phyloP scores from a whole-genome alignment of 2,888 invertebrate genomes.

The Eumerus sabulonum region DNA sequence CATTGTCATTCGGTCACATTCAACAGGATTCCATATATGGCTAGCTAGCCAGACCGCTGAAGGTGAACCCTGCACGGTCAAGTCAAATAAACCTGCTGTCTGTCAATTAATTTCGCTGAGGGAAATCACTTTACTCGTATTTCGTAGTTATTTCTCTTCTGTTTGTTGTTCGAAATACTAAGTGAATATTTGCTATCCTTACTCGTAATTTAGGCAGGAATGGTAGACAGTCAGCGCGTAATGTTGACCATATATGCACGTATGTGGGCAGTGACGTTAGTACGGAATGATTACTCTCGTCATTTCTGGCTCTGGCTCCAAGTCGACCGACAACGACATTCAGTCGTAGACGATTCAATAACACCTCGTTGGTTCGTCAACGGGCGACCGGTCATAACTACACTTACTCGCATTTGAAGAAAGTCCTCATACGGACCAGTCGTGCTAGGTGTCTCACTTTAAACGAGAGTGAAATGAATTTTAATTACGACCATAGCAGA shows the following conservation, averaged over 20 bases:
- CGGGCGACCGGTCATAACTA: slow-evolving; percentile 1
- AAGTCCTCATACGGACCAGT: slow-evolving; percentile 31
- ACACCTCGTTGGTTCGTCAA: slow-evolving; percentile 47
- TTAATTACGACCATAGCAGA: slow-evolving; percentile 57
- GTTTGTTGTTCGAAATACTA: too few species aligned
- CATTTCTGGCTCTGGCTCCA: slow-evolving; percentile 35
- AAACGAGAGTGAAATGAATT: slow-evolving; percentile 67
- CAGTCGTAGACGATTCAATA: slow-evolving; percentile 36
- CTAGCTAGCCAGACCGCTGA: slow-evolving; percentile 49
- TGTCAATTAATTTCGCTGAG: slow-evolving; percentile 47
- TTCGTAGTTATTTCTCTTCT: too few species aligned
- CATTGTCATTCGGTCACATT: slow-evolving; percentile 62
- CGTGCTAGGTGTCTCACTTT: slow-evolving; percentile 12
- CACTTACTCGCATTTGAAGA: background rate
- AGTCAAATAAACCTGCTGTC: slow-evolving; percentile 57
- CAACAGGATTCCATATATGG: slow-evolving; percentile 61
- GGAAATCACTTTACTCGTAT: background rate
- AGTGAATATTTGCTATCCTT: background rate
- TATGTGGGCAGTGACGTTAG: slow-evolving; percentile 56
- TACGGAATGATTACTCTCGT: slow-evolving; percentile 12
- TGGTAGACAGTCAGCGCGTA: too few species aligned
- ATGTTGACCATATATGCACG: slow-evolving; percentile 16
- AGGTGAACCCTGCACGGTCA: slow-evolving; percentile 58
- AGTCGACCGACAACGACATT: background rate
- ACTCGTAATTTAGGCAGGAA: slow-evolving; percentile 39